phyloP scores from a whole-genome alignment of 2,888 invertebrate genomes.

The Atethmia centrago region DNA sequence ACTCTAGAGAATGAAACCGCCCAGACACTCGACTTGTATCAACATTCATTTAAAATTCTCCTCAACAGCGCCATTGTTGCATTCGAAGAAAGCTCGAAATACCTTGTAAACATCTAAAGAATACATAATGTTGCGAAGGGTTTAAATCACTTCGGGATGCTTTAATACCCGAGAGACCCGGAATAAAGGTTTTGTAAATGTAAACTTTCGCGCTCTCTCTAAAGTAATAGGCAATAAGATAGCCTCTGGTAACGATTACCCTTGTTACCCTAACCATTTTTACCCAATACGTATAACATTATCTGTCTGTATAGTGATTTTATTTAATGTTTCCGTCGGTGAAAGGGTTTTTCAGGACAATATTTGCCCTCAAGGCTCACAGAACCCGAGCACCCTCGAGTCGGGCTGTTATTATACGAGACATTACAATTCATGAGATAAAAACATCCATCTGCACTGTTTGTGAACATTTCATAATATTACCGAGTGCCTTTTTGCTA shows the following conservation, averaged over 20 bases:
- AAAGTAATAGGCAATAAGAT: conserved; percentile 46
- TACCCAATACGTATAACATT: conserved; percentile 63
- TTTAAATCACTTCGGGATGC: conserved; percentile 38
- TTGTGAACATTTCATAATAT: conserved; percentile 57
- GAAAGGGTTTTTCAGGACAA: conserved; percentile 68
- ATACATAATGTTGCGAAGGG: conserved; percentile 29
- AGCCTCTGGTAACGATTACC: conserved; percentile 49
- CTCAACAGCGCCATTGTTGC: conserved; percentile 21
- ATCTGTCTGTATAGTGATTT: conserved; percentile 66
- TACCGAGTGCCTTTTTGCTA: conserved; percentile 39
- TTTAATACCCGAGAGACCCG: conserved; percentile 33
- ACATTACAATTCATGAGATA: conserved; percentile 76
- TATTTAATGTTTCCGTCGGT: conserved; percentile 74
- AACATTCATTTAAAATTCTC: conserved; percentile 49
- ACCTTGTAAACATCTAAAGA: conserved; percentile 45
- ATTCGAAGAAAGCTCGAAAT: conserved; percentile 36
- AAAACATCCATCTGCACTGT: conserved; percentile 60
- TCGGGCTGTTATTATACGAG: conserved; percentile 64
- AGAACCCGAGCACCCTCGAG: conserved; percentile 56
- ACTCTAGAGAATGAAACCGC: conserved; percentile 20
- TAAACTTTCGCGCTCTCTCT: conserved; percentile 42
- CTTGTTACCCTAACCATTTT: conserved; percentile 63
- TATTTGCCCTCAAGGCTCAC: conserved; percentile 58
- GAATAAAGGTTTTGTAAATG: conserved; percentile 42
- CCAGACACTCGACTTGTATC: conserved; percentile 20